These are phyloP conservation scores for Habrosyne pyritoides DNA, from an alignment of 2,888 invertebrate genomes.

Conservation along the genomic window DNA sequence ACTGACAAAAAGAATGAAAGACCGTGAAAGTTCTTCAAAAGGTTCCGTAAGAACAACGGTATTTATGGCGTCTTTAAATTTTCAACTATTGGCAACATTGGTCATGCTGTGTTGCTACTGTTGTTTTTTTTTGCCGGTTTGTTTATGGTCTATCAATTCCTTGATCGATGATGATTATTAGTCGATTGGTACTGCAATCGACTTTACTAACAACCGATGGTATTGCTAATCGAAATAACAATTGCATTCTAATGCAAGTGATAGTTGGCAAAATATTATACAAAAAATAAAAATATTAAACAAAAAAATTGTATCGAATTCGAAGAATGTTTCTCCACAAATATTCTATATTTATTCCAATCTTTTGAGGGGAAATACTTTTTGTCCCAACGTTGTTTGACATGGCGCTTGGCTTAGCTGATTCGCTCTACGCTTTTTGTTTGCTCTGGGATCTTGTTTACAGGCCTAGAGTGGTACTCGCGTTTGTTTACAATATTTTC, in stretches of 20 bases:
- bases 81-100: conserved; percentile 4
- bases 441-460: conserved; percentile 23
- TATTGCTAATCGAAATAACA: too few relatives aligned
- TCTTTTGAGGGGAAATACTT: conserved; percentile 5
- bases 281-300: not conserved
- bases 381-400: conserved; percentile 14
- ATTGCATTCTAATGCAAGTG: too few relatives aligned
- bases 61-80: not conserved
- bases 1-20: conserved; percentile 4
- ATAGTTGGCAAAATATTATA: not conserved
- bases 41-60: conserved; percentile 7
- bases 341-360: conserved; percentile 7
- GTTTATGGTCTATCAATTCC: not conserved
- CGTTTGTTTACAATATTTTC: conserved; percentile 43
- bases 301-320: not conserved
- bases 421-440: conserved; percentile 12
- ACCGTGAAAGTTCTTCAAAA: conserved; percentile 6
- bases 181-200: too few relatives aligned
- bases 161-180: not conserved
- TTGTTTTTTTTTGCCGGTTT: not conserved
- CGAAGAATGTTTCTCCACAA: not conserved
- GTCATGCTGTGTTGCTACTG: conserved; percentile 6
- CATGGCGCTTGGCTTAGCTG: conserved; percentile 14
- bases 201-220: not conserved
- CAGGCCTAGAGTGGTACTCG: conserved; percentile 34